phyloP scores from a whole-genome alignment of 2,888 invertebrate genomes.

The Capitulum mitella region DNA sequence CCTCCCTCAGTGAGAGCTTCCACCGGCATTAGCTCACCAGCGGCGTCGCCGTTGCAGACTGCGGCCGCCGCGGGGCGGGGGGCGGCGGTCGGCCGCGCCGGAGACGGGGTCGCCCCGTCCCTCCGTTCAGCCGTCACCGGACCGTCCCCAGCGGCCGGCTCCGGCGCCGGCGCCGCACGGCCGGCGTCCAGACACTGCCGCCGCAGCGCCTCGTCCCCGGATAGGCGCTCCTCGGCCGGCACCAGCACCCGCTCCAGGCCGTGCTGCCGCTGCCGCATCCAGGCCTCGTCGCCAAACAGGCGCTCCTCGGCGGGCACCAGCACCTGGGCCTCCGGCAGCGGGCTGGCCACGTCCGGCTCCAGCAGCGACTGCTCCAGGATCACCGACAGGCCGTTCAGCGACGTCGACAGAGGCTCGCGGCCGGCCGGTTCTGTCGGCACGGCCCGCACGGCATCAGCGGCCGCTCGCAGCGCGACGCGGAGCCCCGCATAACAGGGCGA shows the following conservation, averaged over 20 bases:
- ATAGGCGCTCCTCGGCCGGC: not conserved
- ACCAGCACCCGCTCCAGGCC: not conserved
- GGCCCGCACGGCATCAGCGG: not conserved
- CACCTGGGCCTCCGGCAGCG: not conserved
- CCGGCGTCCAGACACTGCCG: not conserved
- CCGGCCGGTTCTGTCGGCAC: not conserved
- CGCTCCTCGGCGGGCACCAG: conserved; percentile 7
- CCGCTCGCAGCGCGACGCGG: no score
- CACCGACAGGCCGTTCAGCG: not conserved
- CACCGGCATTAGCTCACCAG: no score
- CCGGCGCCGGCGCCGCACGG: not conserved
- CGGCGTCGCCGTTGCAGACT: no score
- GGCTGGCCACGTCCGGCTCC: not conserved
- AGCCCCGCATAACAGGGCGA: no score
- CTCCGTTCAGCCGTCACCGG: no score
- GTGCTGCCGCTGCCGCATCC: not conserved
- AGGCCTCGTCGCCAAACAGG: conserved; percentile 2
- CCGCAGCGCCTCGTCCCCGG: not conserved
- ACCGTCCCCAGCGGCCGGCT: no score
- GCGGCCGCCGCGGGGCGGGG: not conserved
- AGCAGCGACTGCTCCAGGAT: conserved; percentile 13
- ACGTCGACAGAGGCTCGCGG: not conserved
- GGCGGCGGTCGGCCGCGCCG: not conserved
- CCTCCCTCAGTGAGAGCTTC: no score
- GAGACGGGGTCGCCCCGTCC: no score